Base-by-base conservation (phyloP, 1,140 invertebrate species). In the Drosophila neocordata region DNA sequence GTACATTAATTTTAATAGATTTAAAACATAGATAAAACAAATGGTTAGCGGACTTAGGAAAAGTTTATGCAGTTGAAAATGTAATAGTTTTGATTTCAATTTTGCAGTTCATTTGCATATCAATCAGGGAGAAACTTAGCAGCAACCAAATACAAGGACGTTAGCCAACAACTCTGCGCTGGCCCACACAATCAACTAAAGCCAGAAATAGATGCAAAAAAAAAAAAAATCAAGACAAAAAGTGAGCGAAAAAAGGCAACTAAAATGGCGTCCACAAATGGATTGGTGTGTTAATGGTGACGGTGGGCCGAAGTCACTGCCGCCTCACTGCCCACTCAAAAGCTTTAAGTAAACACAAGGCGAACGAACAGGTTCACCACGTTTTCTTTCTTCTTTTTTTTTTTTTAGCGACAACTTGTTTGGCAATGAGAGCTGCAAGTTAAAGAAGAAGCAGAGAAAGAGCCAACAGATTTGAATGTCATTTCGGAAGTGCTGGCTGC, bases 321-420 rank as follows among this genome's bases (percentile, higher is more conserved):
- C 82, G 68, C 79, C 69, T 74, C 61, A 65, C 73, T 63, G 67
- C 79, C 59, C 67, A 83, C 66, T 65, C 68, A 67, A 68, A 60
- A 48, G 27, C 5, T 65, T 63, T 62, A 20, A 70, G 34, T 66
- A 77, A 79, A 85, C 80, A 78, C 80, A 78, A 81, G 83, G 84
- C 73, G 69, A 88, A 88, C 73, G 77, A 88, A 88, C 83, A 88
- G 83, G 83, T 88, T 88, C 84, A 88, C 64, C 69, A 70, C 61
- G 5, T 18, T 48, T 37, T 52, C 13, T 15, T 44, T 15, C 18
- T 24, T 55, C n/a, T n/a, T 38, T 44, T 44, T 8, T 48, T 24
- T 55, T 27, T 22, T 38, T 58, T 53, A 15, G 53, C 68, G 62
- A 72, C 53, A 68, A 68, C 53, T 53, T 52, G 53, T 34, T 55